Percentiles rank a stretch among this genome's conserved stretches.
phyloP scores from a whole-genome alignment of 64 coral and sea anemone species.

The Anthopleura sola region DNA sequence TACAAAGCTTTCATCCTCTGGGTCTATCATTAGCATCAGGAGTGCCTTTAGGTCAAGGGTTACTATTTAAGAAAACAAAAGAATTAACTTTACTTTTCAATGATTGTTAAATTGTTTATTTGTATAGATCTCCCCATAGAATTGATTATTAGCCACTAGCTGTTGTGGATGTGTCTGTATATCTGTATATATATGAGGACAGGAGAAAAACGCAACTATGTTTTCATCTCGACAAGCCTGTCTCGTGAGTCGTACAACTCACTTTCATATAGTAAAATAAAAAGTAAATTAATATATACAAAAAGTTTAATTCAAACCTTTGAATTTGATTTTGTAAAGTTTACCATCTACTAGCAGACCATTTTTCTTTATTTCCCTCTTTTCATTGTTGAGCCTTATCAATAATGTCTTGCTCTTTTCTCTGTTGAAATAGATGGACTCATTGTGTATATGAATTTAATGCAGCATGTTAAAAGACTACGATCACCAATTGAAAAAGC shows the following conservation, averaged over 20 bases:
- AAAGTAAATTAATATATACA: too few species aligned
- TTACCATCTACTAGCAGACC: constrained; percentile 28
- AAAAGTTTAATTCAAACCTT: neutral
- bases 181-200: too few species aligned
- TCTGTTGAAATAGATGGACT: neutral
- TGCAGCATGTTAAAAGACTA: too few species aligned
- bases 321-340: constrained; percentile 13
- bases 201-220: too few species aligned
- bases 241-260: too few species aligned
- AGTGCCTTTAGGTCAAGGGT: constrained; percentile 5
- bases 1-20: neutral
- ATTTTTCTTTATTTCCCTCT: constrained; percentile 26
- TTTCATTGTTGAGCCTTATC: neutral
- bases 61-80: neutral
- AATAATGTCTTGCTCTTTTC: constrained; percentile 25
- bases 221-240: too few species aligned
- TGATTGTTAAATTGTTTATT: neutral
- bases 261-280: too few species aligned
- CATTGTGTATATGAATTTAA: neutral
- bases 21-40: constrained; percentile 4
- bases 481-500: too few species aligned
- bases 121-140: neutral
- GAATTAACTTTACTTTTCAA: neutral
- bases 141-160: too few species aligned
- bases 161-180: too few species aligned